Evolutionary conservation across 2,113 vertebrate species (phyloP), one percentile per base, ranked within the genome.

Genomic region (Mobula hypostoma): DNA sequence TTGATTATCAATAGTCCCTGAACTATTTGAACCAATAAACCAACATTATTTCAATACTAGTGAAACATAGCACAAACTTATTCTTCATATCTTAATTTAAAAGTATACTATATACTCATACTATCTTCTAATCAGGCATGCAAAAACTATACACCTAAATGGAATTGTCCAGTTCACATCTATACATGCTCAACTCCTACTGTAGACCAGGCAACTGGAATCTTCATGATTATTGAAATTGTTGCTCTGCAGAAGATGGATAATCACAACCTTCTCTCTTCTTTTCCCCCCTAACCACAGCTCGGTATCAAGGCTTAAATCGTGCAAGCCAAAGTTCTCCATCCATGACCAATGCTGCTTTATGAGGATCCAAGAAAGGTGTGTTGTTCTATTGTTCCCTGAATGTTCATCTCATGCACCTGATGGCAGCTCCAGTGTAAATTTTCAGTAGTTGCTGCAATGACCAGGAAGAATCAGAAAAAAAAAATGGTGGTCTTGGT

Each of bases 401-500:
- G 27, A 32, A 83, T 32, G 29, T 66, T 12, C 11, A 88, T 66
- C 61, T 66, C 14, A 61, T 88, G 61, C 11, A 88, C 29, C 85
- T 63, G 27, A 21, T 66, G 61, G 29, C 27, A 63, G 58, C 85
- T 88, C 61, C 85, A 88, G n/a, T 66, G 7, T n/a, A 66, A 32
- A 66, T 66, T 66, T 63, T 14, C 29, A 66, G 61, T 29, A 66
- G n/a, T 88, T 7, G 12, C 61, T 32, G 29, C 29, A 32, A 63
- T 14, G 5, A 88, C 29, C 61, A 88, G 29, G 58, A 88, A 88
- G 85, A 88, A 66, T 66, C 85, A 32, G 58, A 61, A 63, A 61
- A 63, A 79, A n/a, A 79, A 79, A 79, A 32, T 79, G 77, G 85
- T 88, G 58, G 29, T 88, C 85, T 15, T 88, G 85, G 58, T 88